Evolutionary conservation across 2,113 vertebrate genomes (phyloP), one percentile per base, ranked within the genome.

Genomic region (Furnarius figulus): DNA sequence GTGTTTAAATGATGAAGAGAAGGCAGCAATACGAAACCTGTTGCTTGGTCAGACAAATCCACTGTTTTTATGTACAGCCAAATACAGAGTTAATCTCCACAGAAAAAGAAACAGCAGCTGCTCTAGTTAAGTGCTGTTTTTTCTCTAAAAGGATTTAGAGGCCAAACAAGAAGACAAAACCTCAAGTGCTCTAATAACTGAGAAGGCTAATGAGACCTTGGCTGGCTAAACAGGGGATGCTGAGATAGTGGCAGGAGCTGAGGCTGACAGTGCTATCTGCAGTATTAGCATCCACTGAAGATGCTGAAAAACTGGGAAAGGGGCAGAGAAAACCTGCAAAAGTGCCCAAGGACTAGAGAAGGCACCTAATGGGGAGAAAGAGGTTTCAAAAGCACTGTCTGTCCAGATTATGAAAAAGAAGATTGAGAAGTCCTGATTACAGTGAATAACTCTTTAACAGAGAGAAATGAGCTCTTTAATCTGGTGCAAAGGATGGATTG

Each of bases 401-500:
- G 58, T 67, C 78, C 59, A 66, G 33, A 18, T 90, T 93, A 74
- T 80, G 5, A 87, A 90, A 95, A 94, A 87, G 59, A 73, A 76
- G 66, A 85, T 24, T 82, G 79, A 93, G 92, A 94, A 42, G 61
- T 90, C 65, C 88, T 94, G 83, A 90, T 95, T 96, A 84, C 35
- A 81, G 86, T 85, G 65, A 89, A 87, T 84, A 89, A 84, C 73
- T 55, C 63, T 90, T 90, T 39, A 63, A 63, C 3, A 24, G 53
- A 30, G 39, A 88, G 37, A 83, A 92, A 90, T 59, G 30, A 83
- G 30, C 47, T 92, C 68, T 93, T 88, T 89, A 92, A 93, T 90
- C 89, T 87, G 58, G 56, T 87, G 40, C 73, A 74, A 87, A 90
- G 55, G 55, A 80, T 52, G 39, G 89, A 95, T 75, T 52, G 35